phyloP scores from a whole-genome alignment of 2,113 vertebrate genomes.

The Bubo blakistoni region DNA sequence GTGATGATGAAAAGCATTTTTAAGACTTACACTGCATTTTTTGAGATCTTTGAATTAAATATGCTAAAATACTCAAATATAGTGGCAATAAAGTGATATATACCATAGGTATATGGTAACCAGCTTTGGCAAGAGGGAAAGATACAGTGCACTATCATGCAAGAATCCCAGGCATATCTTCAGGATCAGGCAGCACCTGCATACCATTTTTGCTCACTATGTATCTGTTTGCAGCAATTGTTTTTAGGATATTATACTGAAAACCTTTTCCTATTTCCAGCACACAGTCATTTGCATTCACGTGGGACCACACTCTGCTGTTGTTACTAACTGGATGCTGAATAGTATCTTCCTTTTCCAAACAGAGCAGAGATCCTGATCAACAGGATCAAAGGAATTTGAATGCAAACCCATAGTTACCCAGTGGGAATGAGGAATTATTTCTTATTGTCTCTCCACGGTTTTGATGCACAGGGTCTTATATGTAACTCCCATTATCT shows the following conservation, averaged over 20 bases:
- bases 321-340: not conserved
- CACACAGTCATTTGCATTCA: not conserved
- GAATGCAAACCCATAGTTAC: not conserved
- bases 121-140: not conserved
- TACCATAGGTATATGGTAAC: not conserved
- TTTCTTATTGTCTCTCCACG: not conserved
- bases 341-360: not conserved
- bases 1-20: not conserved
- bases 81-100: not conserved
- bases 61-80: not conserved
- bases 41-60: not conserved
- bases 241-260: not conserved
- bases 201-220: not conserved
- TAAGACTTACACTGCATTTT: not conserved
- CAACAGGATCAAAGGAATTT: not conserved
- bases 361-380: not conserved
- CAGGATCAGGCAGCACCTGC: not conserved
- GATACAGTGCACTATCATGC: not conserved
- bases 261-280: not conserved
- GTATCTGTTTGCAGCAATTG: not conserved
- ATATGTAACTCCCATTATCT: not conserved
- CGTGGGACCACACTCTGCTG: not conserved
- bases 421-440: not conserved
- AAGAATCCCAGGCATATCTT: not conserved
- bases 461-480: rapidly evolving